phyloP scores from a whole-genome alignment of 2,113 vertebrate species.

The Anseranas semipalmata region DNA sequence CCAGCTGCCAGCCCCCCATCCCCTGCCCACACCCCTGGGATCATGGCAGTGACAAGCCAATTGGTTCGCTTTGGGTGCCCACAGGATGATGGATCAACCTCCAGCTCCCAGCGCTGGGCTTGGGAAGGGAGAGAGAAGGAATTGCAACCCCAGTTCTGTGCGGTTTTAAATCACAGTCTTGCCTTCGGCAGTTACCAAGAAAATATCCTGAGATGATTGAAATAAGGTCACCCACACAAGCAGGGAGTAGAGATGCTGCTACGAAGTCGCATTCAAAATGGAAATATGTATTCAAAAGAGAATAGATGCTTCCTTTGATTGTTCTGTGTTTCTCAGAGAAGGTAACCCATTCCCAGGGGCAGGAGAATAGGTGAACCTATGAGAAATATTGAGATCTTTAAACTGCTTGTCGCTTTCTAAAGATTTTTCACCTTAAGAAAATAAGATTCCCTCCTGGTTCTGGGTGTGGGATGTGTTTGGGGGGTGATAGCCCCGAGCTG shows the following conservation, averaged over 20 bases:
- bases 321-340: not conserved
- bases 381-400: not conserved
- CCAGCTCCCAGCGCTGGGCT: not conserved
- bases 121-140: not conserved
- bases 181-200: not conserved
- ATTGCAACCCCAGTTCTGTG: not conserved
- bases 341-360: not conserved
- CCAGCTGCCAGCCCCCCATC: not conserved
- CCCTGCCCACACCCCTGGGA: rapidly evolving
- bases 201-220: not conserved
- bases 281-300: not conserved
- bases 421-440: not conserved
- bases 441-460: not conserved
- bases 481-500: not conserved
- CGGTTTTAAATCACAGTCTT: not conserved
- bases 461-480: not conserved
- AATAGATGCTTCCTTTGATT: not conserved
- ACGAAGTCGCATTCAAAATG: not conserved
- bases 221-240: not conserved
- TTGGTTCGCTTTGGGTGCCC: not conserved
- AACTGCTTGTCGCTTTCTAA: not conserved
- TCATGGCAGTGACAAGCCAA: rapidly evolving
- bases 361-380: not conserved
- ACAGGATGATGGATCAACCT: rapidly evolving
- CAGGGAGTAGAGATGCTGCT: not conserved